Conservation (phyloP, 2,888 invertebrate species). For the Pammene fasciana region DNA sequence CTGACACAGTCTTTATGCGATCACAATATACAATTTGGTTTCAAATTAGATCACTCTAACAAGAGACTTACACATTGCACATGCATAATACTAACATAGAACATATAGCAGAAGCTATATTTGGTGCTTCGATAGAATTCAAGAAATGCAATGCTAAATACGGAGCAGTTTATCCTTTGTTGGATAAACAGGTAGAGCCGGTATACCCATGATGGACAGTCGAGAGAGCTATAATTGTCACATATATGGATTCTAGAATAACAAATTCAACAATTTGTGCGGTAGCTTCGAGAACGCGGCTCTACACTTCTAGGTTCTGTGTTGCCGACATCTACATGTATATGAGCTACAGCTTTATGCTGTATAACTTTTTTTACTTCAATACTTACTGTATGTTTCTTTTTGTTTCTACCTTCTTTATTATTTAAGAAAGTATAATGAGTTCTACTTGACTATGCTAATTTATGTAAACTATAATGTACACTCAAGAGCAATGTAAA, state of each 20-base stretch:
- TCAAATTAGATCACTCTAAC: not conserved
- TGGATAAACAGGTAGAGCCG: conserved; percentile 24
- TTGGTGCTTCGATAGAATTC: conserved; percentile 12
- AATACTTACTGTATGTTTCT: no score
- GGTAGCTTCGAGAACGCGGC: conserved; percentile 16
- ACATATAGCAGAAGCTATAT: conserved; percentile 3
- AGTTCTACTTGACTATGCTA: no score
- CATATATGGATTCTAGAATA: conserved; percentile 28
- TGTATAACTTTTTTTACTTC: no score
- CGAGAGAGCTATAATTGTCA: conserved; percentile 26
- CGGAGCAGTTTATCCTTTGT: conserved; percentile 20
- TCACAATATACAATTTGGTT: no score
- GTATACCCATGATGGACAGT: conserved; percentile 19
- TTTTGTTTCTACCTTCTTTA: no score
- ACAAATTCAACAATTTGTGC: conserved; percentile 24
- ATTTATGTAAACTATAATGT: no score
- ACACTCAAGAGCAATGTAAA: no score
- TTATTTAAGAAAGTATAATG: no score
- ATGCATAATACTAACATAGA: not conserved
- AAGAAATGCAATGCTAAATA: conserved; percentile 11
- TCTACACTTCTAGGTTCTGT: not conserved
- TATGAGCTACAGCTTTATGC: not conserved
- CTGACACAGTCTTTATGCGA: no score
- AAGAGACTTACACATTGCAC: not conserved
- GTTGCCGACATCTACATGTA: not conserved